These are phyloP conservation scores for Triops cancriformis DNA, from an alignment of 1,140 invertebrate genomes.

Conservation along the genomic window DNA sequence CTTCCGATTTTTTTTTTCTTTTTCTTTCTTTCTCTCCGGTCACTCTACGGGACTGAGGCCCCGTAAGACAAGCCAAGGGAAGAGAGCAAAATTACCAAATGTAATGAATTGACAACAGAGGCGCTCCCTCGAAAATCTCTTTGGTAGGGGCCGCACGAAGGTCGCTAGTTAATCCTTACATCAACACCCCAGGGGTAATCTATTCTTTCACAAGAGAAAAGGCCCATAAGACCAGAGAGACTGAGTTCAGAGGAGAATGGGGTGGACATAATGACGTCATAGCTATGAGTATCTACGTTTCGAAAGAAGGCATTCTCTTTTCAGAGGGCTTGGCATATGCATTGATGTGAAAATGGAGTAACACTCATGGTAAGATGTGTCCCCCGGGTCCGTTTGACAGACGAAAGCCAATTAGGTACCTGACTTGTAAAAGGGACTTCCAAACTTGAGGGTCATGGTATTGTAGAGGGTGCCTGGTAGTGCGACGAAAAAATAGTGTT, in stretches of 20 bases:
- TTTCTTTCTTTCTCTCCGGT: neutral
- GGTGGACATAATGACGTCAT: slow-evolving; percentile 13
- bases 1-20: neutral
- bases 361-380: slow-evolving; percentile 2
- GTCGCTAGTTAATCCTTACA: slow-evolving; percentile 6
- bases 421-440: neutral
- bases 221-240: neutral
- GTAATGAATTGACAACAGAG: neutral
- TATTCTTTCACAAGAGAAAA: slow-evolving; percentile 11
- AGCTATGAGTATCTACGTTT: neutral
- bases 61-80: neutral
- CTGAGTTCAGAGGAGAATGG: neutral
- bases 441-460: neutral
- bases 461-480: neutral
- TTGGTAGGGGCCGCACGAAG: slow-evolving; percentile 7
- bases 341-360: slow-evolving; percentile 6
- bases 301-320: neutral
- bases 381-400: neutral
- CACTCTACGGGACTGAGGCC: neutral
- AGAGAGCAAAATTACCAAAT: neutral
- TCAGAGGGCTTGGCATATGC: neutral
- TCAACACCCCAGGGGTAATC: slow-evolving; percentile 12
- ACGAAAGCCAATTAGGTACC: neutral
- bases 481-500: neutral
- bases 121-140: neutral